These are phyloP conservation scores for Drosophila simulans DNA, from an alignment of 1,140 invertebrate species.

Conservation along the genomic window DNA sequence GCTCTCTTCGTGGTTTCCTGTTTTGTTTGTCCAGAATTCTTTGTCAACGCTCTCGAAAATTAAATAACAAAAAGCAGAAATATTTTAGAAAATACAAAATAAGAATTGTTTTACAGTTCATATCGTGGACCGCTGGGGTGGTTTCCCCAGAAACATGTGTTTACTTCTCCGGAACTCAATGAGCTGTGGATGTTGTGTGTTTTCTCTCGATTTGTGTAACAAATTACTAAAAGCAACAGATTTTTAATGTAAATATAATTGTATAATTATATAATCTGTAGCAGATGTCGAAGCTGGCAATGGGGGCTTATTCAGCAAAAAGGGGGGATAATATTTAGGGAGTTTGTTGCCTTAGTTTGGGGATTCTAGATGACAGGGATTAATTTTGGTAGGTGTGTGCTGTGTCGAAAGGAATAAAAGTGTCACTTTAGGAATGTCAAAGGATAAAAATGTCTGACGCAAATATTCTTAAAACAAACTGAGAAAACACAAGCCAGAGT, in stretches of 20 bases:
- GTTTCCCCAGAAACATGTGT: conserved; percentile 59
- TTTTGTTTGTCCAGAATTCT: conserved; percentile 67
- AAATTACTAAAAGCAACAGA: conserved; percentile 73
- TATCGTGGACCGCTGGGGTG: conserved; percentile 49
- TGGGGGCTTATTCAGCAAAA: conserved; percentile 9
- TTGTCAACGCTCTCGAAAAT: conserved; percentile 69
- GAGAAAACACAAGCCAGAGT: no score
- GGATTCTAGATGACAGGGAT: conserved; percentile 21
- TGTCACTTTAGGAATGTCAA: not conserved
- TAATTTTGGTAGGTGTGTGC: conserved; percentile 18
- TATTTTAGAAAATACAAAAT: conserved; percentile 30
- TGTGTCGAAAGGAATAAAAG: conserved; percentile 25
- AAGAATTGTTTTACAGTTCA: conserved; percentile 29
- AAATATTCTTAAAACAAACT: no score
- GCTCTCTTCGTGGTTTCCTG: conserved; percentile 41
- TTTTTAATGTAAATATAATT: conserved; percentile 83
- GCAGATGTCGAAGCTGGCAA: conserved; percentile 53
- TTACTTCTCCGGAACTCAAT: conserved; percentile 47
- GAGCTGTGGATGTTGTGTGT: conserved; percentile 27
- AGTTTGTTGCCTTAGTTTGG: conserved; percentile 7
- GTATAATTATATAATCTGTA: conserved; percentile 77
- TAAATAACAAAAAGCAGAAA: conserved; percentile 33
- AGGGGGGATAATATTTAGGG: conserved; percentile 29
- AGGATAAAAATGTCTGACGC: conserved; percentile 13
- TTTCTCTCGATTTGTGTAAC: conserved; percentile 43